Conservation (phyloP, 1,140 invertebrate species). For the Thrips palmi region DNA sequence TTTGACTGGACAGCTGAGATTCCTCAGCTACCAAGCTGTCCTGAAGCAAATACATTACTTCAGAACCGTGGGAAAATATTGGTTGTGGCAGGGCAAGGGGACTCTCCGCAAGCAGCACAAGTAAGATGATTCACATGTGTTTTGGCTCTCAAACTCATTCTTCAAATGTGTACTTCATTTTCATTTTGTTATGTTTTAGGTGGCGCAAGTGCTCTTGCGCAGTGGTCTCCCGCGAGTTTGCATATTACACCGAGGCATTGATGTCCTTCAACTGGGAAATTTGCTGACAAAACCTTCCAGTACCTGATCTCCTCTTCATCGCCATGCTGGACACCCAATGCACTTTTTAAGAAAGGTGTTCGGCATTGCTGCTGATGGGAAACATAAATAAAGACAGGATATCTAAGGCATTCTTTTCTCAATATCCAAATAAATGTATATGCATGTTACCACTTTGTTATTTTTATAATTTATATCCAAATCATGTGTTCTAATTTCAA, state of each 20-base stretch:
- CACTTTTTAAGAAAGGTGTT: no score
- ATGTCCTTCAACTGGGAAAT: constrained; percentile 32
- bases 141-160: constrained; percentile 8
- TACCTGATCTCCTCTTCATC: no score
- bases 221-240: constrained; percentile 45
- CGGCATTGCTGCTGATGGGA: no score
- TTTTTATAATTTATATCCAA: no score
- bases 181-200: constrained; percentile 30
- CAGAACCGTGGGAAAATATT: constrained; percentile 42
- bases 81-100: constrained; percentile 53
- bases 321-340: no score
- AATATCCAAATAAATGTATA: no score
- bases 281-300: no score
- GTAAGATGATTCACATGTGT: constrained; percentile 26
- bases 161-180: constrained; percentile 10
- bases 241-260: constrained; percentile 50
- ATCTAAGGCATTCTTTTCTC: no score
- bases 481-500: no score
- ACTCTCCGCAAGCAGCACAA: constrained; percentile 31
- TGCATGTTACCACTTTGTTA: no score
- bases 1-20: constrained; percentile 25
- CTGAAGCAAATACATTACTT: constrained; percentile 37
- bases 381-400: no score
- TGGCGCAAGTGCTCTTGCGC: constrained; percentile 48
- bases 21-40: constrained; percentile 26